Evolutionary conservation across 2,888 invertebrate species (phyloP), one percentile per base, ranked within the genome.

Genomic region (Torymus texanus): DNA sequence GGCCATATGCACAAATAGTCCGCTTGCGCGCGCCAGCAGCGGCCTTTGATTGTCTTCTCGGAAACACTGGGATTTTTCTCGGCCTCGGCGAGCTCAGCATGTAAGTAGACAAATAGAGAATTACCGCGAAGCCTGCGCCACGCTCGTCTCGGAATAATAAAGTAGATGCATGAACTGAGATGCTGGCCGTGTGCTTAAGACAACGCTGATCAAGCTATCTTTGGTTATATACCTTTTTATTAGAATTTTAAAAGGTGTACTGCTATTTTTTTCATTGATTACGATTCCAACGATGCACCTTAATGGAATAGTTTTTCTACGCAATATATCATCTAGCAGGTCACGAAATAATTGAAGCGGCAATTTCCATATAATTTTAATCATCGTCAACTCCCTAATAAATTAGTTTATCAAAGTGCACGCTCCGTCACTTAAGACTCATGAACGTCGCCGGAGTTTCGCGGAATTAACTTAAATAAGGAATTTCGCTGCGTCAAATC

Each of bases 21-120:
- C 75, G 82, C 66, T 80, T 81, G 80, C 51, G 16, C 55, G 56
- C 8, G 58, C 83, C 24, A 14, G 11, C 41, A 41, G 83, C 83
- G 82, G 84, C 83, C 87, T 87, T 87, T 88, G 88, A 88, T 88
- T 88, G 87, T 88, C 87, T 89, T 89, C 88, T 86, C 81, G 84
- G 89, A 89, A 89, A 83, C 84, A 85, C 78, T 82, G 84, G 82
- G 85, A 85, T 84, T 81, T 81, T 83, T 81, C 71, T 66, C 71
- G 55, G 13, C 21, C 59, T 21, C 65, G 16, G 59, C 59, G 66
- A 12, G 24, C 53, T 14, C 53, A 5, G 59, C 59, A 24, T 81
- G 82, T 82, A 83, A 84, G 84, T 84, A 85, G 87, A 85, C 86
- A 86, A 84, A 82, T 83, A 83, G 82, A 82, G 84, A 85, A 86